Evolutionary conservation across 92 coral and sea anemone genomes (phyloP).

Genomic region (Phenganax marumi): DNA sequence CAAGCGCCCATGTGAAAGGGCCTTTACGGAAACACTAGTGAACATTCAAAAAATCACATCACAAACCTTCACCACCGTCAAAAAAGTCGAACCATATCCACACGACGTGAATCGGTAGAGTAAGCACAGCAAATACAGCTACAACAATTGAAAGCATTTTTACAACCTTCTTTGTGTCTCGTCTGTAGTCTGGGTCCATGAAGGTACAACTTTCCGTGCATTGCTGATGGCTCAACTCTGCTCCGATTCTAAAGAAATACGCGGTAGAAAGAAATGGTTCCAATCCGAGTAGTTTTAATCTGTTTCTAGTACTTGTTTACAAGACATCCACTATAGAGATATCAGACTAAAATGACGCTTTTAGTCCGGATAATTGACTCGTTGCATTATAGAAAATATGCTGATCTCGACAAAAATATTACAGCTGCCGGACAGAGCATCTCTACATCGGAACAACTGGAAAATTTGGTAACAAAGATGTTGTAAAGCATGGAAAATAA

Average conservation of each 20-base stretch:
- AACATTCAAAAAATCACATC: neutral
- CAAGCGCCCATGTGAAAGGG: no score
- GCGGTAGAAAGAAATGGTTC: neutral
- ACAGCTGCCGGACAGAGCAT: no score
- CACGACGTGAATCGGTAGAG: conserved; percentile 79
- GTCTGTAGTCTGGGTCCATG: conserved; percentile 76
- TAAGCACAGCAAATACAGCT: conserved; percentile 76
- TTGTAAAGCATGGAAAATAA: no score
- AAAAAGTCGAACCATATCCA: conserved; percentile 82
- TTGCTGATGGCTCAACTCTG: conserved; percentile 22
- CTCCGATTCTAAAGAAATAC: conserved; percentile 22
- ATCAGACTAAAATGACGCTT: no score
- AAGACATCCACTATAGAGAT: no score
- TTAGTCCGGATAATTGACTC: no score
- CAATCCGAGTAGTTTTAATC: neutral
- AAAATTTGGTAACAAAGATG: no score
- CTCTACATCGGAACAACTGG: no score
- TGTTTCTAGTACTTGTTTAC: no score
- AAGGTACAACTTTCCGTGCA: conserved; percentile 2
- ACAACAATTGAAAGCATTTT: conserved; percentile 88
- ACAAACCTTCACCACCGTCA: conserved; percentile 68
- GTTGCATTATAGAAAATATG: no score
- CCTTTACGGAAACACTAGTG: neutral
- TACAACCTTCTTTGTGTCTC: conserved; percentile 87
- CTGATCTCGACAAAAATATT: no score